Conservation (phyloP, 2,888 invertebrate species). For the Sclerodermus sp. region DNA sequence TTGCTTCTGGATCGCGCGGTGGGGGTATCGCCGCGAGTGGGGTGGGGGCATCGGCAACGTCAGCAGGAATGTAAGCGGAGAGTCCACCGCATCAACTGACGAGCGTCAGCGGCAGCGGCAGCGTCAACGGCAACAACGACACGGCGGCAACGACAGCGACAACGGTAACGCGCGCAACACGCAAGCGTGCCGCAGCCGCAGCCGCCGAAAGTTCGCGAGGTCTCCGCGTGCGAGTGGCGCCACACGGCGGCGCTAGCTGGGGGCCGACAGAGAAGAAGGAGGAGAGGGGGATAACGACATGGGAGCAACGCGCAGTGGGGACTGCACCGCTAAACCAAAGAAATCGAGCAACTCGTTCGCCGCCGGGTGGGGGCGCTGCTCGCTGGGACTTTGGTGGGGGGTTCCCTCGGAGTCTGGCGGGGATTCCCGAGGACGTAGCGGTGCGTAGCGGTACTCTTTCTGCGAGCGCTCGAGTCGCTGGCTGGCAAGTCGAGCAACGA, state of each 20-base stretch:
- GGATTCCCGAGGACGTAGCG: slow-evolving; percentile 44
- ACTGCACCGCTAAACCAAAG: slow-evolving; percentile 11
- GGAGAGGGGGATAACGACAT: slow-evolving; percentile 8
- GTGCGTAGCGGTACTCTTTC: slow-evolving; percentile 56
- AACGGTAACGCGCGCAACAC: slow-evolving; percentile 1
- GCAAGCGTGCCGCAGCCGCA: too few relatives aligned
- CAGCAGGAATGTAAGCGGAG: slow-evolving; percentile 10
- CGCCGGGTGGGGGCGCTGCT: slow-evolving; percentile 13
- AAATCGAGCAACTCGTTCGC: slow-evolving; percentile 11
- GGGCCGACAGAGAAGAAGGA: slow-evolving; percentile 4
- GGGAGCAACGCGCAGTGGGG: slow-evolving; percentile 7
- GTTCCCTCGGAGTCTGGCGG: slow-evolving; percentile 9
- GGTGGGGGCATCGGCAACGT: slow-evolving; percentile 23
- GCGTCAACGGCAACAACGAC: not conserved
- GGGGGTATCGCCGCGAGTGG: not conserved
- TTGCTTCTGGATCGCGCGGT: too few relatives aligned
- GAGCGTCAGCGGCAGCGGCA: not conserved
- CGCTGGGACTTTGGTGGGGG: slow-evolving; percentile 12
- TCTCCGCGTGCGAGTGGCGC: slow-evolving; percentile 52
- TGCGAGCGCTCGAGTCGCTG: slow-evolving; percentile 34
- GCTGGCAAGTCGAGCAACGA: slow-evolving; percentile 43
- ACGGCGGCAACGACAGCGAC: slow-evolving; percentile 6
- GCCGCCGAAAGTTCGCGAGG: slow-evolving; percentile 50
- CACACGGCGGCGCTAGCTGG: slow-evolving; percentile 41
- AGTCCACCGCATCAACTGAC: too few relatives aligned